Evolutionary conservation across 2,888 invertebrate genomes (phyloP), one percentile per base, ranked within the genome.

Genomic region (Epirrhoe tristata): DNA sequence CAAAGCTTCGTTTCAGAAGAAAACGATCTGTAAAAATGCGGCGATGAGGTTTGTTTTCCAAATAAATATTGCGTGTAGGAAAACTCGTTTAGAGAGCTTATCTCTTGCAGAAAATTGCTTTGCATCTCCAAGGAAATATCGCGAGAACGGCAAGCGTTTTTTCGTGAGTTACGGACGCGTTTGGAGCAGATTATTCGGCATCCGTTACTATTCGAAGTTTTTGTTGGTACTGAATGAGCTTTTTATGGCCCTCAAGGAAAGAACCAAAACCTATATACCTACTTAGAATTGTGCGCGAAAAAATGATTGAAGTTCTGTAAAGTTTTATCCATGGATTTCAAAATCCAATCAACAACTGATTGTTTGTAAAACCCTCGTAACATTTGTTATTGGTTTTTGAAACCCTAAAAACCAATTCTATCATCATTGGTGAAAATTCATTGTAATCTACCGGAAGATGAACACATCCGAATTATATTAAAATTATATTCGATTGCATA

Each of bases 31-130:
- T 72, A 72, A 74, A 76, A 77, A 73, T 72, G 74, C 74, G 71
- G 71, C 75, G 68, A 70, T 76, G 76, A 71, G 72, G 77, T 78
- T 74, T 76, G 77, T 81, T 80, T 75, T 81, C 76, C 75, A 77
- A 84, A 83, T 78, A 83, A 83, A 83, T 84, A 84, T 83, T 78
- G 82, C 80, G 82, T 82, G 82, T 83, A 81, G 82, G 81, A 78
- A 83, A 87, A 85, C 81, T 81, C 85, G 86, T 85, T 87, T 86
- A 87, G 82, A 85, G 81, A 86, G 84, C 87, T 87, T 88, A 88
- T 88, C 86, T 88, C 88, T 88, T 81, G 86, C 86, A 90, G 90
- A 90, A 91, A 91, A 91, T 91, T 91, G 89, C 88, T 90, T 89
- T 86, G 87, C 87, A 90, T 91, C 91, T 91, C 90, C 79, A 87